phyloP scores from a whole-genome alignment of 2,888 invertebrate species.

The Agriotes lineatus region DNA sequence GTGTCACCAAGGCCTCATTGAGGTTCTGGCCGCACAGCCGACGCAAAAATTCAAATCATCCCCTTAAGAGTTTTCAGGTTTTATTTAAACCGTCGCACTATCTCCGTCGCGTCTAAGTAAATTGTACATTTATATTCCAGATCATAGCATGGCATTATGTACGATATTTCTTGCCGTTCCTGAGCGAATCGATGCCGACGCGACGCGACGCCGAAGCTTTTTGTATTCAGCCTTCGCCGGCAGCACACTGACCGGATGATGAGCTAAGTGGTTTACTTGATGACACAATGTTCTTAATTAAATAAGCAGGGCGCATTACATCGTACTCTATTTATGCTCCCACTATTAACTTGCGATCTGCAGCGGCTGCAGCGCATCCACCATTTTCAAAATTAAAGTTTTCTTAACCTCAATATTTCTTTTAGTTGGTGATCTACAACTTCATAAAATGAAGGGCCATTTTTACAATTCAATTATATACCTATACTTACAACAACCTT shows the following conservation, averaged over 20 bases:
- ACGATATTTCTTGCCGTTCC: slow-evolving; percentile 27
- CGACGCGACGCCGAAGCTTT: slow-evolving; percentile 38
- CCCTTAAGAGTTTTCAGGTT: too few species aligned
- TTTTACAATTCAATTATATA: too few species aligned
- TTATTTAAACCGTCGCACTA: too few species aligned
- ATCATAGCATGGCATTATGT: slow-evolving; percentile 12
- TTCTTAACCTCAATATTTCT: too few species aligned
- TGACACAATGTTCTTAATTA: slow-evolving; percentile 9
- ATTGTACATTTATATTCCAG: slow-evolving; percentile 25
- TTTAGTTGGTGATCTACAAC: too few species aligned
- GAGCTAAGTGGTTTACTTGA: slow-evolving; percentile 11
- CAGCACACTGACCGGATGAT: slow-evolving; percentile 29
- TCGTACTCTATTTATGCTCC: not conserved
- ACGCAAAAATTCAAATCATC: too few species aligned
- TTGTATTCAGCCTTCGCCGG: slow-evolving; percentile 27
- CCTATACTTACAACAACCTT: too few species aligned
- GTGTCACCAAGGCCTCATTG: too few species aligned
- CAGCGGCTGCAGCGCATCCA: too few species aligned
- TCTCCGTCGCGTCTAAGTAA: not conserved
- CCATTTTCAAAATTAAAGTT: too few species aligned
- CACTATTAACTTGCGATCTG: too few species aligned
- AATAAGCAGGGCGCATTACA: not conserved
- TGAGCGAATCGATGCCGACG: slow-evolving; percentile 35
- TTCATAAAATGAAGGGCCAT: too few species aligned
- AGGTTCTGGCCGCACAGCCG: not conserved